Evolutionary conservation across 37 sponge, comb jelly and placozoan species (phyloP).

Genomic region (Spongilla lacustris): DNA sequence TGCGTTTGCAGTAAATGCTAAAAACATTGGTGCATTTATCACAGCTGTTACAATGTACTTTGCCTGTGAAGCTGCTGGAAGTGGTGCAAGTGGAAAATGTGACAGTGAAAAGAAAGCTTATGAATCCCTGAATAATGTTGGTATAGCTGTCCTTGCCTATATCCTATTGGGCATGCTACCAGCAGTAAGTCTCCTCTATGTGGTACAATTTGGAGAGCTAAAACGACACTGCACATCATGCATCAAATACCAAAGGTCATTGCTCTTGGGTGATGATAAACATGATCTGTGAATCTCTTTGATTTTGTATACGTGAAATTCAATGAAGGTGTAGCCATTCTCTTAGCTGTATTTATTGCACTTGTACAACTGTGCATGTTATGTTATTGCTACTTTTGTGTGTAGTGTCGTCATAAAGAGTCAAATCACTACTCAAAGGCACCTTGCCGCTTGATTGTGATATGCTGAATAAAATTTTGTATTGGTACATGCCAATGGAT

Average conservation of each 20-base stretch:
- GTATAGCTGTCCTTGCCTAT: not conserved
- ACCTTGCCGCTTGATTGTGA: too few species aligned
- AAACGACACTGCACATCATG: not conserved
- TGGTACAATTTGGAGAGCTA: not conserved
- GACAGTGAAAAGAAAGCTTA: slow-evolving; percentile 6
- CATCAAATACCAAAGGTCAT: not conserved
- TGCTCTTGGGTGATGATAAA: too few species aligned
- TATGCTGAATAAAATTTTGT: too few species aligned
- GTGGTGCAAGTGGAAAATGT: slow-evolving; percentile 16
- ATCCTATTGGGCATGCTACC: slow-evolving; percentile 22
- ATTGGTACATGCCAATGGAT: too few species aligned
- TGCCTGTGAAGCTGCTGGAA: slow-evolving; percentile 14
- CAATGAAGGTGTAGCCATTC: too few species aligned
- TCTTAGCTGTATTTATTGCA: too few species aligned
- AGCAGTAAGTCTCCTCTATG: slow-evolving; percentile 17
- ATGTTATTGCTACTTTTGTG: too few species aligned
- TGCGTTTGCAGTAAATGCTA: not conserved
- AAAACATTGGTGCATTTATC: not conserved
- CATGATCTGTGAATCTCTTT: too few species aligned
- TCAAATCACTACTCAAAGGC: too few species aligned
- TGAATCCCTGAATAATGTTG: not conserved
- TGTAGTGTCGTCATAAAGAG: too few species aligned
- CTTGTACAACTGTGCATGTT: too few species aligned
- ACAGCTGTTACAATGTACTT: not conserved
- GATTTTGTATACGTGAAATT: too few species aligned